These are phyloP conservation scores for Antheraea assamensis DNA, from an alignment of 2,888 invertebrate genomes.

Conservation along the genomic window DNA sequence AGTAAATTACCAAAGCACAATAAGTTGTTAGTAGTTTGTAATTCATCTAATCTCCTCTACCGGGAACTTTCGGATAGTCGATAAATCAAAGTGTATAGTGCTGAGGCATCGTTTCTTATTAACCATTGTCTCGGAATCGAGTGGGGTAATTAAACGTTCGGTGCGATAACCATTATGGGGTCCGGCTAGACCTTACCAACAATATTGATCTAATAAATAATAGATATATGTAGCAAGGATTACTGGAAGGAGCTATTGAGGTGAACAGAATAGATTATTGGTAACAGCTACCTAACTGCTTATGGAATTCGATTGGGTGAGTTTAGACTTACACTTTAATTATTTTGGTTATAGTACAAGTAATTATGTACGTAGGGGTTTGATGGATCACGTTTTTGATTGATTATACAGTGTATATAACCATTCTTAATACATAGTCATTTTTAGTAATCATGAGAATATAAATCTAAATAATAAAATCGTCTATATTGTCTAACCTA, in stretches of 20 bases:
- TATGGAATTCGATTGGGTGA: not conserved
- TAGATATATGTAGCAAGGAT: conserved; percentile 60
- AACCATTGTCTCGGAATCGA: conserved; percentile 75
- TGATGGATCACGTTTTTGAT: not conserved
- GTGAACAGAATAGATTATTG: conserved; percentile 47
- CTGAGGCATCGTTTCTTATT: conserved; percentile 76
- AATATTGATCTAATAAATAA: conserved; percentile 80
- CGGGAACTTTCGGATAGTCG: conserved; percentile 61
- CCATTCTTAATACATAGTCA: not conserved
- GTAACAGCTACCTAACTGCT: not conserved
- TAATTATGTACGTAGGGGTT: not conserved
- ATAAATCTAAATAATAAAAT: too few relatives aligned
- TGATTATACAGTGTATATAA: not conserved
- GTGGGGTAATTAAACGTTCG: conserved; percentile 71
- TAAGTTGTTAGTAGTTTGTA: conserved; percentile 58
- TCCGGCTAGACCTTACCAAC: conserved; percentile 61
- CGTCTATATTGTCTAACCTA: too few relatives aligned
- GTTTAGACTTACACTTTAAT: not conserved
- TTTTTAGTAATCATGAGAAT: too few relatives aligned
- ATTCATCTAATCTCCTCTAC: conserved; percentile 66
- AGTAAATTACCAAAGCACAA: conserved; percentile 46
- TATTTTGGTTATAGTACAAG: not conserved
- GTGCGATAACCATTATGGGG: conserved; percentile 73
- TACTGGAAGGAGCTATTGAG: conserved; percentile 62
- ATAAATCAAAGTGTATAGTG: conserved; percentile 73